These are phyloP conservation scores for Dolichallabes microphthalmus DNA, from an alignment of 2,113 vertebrate genomes.

Conservation along the genomic window DNA sequence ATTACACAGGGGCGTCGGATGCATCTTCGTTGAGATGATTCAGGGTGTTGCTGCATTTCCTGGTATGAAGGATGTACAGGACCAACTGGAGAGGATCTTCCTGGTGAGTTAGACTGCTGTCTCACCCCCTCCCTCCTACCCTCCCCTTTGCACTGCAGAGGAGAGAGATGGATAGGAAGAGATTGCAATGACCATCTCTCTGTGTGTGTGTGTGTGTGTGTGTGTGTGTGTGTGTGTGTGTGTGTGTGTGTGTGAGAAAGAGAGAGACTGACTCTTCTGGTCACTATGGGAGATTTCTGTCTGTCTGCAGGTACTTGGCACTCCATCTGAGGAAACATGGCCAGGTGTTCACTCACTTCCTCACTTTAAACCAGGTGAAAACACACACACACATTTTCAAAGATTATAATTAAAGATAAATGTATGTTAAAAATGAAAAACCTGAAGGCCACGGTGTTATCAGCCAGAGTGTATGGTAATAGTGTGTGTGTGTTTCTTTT, in stretches of 20 bases:
- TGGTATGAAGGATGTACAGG: conserved; percentile 98
- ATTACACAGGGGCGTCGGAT: conserved; percentile 88
- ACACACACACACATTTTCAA: neutral
- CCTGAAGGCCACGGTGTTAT: neutral
- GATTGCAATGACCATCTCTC: neutral
- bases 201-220: neutral
- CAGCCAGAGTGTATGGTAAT: neutral
- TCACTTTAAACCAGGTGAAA: conserved; percentile 90
- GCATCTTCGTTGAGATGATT: conserved; percentile 98
- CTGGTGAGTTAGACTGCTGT: conserved; percentile 78
- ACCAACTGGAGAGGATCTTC: conserved; percentile 98
- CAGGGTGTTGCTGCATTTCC: conserved; percentile 97
- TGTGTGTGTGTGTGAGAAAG: neutral
- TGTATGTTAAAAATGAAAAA: neutral
- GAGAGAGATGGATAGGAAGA: neutral
- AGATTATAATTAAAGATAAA: neutral
- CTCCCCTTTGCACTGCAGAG: neutral
- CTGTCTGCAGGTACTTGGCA: conserved; percentile 83
- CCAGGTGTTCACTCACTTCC: conserved; percentile 89
- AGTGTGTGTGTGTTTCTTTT: conserved; percentile 12
- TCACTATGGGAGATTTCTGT: neutral
- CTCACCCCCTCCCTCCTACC: neutral
- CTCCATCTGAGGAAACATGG: conserved; percentile 91
- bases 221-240: no score
- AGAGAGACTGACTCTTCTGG: neutral